These are phyloP conservation scores for Meganola albula DNA, from an alignment of 2,888 invertebrate genomes.

Conservation along the genomic window DNA sequence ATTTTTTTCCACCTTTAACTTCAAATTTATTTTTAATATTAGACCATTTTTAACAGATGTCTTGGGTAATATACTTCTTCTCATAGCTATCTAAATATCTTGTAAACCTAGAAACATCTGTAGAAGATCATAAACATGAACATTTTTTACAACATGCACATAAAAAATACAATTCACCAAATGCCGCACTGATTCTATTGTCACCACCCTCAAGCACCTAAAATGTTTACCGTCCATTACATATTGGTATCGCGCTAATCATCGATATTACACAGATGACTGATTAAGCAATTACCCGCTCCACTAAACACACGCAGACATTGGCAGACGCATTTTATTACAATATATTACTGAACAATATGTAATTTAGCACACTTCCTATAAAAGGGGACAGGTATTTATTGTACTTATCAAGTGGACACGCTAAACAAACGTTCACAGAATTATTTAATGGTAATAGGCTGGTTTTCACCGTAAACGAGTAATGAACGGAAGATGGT, in stretches of 20 bases:
- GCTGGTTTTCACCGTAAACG: conserved; percentile 2
- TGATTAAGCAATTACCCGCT: conserved; percentile 73
- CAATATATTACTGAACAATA: conserved; percentile 62
- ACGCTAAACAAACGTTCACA: conserved; percentile 10
- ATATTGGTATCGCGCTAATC: conserved; percentile 64
- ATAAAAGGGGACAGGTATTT: conserved; percentile 45
- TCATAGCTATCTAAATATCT: no score
- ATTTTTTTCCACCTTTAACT: no score
- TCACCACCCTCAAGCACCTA: conserved; percentile 26
- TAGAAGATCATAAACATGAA: no score
- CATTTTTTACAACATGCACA: no score
- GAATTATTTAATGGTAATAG: conserved; percentile 8
- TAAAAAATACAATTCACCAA: no score
- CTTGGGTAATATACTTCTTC: no score
- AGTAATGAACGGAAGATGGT: conserved; percentile 10
- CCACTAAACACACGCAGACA: conserved; percentile 49
- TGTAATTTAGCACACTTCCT: conserved; percentile 67
- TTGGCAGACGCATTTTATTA: conserved; percentile 64
- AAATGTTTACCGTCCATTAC: conserved; percentile 59
- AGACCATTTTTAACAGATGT: no score
- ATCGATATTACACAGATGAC: conserved; percentile 63
- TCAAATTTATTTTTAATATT: no score
- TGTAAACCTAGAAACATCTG: no score
- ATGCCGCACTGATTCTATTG: conserved; percentile 9
- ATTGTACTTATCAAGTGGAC: conserved; percentile 36